A percentile compares a stretch with the other conserved stretches of the same genome.
phyloP scores from a whole-genome alignment of 2,888 invertebrate genomes.

The Nineta flava region DNA sequence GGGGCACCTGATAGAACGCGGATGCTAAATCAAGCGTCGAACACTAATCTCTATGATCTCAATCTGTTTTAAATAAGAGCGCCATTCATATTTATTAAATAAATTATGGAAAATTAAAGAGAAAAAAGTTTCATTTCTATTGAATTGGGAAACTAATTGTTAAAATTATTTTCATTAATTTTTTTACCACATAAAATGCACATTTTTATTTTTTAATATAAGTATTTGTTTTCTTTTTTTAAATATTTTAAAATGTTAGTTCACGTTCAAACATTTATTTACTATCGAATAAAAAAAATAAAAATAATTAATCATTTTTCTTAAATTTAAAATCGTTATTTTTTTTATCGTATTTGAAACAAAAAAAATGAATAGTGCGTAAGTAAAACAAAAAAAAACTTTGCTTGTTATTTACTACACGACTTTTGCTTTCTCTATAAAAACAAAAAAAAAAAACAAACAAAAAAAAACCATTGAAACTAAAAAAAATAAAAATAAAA shows the following conservation, averaged over 20 bases:
- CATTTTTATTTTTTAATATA: background rate
- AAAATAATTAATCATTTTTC: background rate
- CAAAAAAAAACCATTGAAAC: background rate
- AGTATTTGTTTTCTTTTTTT: too few species aligned
- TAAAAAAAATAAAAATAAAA: background rate
- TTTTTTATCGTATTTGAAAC: background rate
- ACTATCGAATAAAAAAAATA: background rate
- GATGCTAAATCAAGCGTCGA: too few species aligned
- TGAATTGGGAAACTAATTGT: too few species aligned
- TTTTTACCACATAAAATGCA: too few species aligned
- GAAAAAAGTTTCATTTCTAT: too few species aligned
- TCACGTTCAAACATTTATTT: background rate
- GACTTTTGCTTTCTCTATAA: background rate
- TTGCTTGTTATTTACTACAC: slow-evolving; percentile 1
- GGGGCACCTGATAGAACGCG: too few species aligned
- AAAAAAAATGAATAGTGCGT: background rate
- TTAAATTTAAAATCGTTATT: background rate
- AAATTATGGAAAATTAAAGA: too few species aligned
- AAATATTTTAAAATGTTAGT: background rate
- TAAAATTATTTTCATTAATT: too few species aligned
- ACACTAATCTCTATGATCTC: too few species aligned
- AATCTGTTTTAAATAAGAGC: too few species aligned
- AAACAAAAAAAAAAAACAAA: background rate
- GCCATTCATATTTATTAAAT: too few species aligned
- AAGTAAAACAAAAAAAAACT: background rate